phyloP scores from a whole-genome alignment of 1,140 invertebrate genomes.

The Carposina sasakii region DNA sequence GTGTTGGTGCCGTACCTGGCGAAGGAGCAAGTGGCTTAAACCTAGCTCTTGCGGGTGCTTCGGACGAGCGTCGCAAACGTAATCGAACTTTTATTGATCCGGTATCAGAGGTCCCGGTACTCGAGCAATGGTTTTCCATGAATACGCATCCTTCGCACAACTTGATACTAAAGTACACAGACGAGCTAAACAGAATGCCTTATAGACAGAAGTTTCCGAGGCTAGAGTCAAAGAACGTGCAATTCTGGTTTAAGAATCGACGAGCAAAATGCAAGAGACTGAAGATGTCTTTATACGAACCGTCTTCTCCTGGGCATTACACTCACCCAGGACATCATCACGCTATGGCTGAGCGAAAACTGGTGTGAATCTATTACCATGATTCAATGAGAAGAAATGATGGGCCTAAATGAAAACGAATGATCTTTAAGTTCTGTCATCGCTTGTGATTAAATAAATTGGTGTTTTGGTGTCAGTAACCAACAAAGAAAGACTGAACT shows the following conservation, averaged over 20 bases:
- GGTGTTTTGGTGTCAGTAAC: conserved; percentile 32
- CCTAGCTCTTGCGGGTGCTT: conserved; percentile 76
- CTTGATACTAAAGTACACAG: conserved; percentile 96
- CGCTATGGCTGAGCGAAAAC: conserved; percentile 53
- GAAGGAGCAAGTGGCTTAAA: conserved; percentile 73
- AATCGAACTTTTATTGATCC: conserved; percentile 99
- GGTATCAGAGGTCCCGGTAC: conserved; percentile 95
- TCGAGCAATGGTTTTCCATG: conserved; percentile 97
- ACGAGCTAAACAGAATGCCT: conserved; percentile 95
- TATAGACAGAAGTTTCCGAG: conserved; percentile 97
- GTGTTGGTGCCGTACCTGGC: conserved; percentile 59
- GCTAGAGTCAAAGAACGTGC: conserved; percentile 97
- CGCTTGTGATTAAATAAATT: no score
- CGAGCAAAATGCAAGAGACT: conserved; percentile 95
- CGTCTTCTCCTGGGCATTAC: conserved; percentile 65
- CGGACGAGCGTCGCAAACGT: conserved; percentile 90
- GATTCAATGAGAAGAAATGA: background rate
- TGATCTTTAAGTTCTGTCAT: no score
- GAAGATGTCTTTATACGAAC: conserved; percentile 88
- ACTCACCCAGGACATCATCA: conserved; percentile 59
- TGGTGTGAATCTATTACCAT: conserved; percentile 38
- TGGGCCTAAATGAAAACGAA: no score
- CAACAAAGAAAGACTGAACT: conserved; percentile 62
- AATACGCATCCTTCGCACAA: conserved; percentile 98
- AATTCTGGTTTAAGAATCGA: conserved; percentile 98